Percentiles rank a stretch among this genome's conserved stretches.
These are phyloP conservation scores for Miichthys miiuy DNA, from an alignment of 2,797 vertebrate genomes.

Conservation along the genomic window DNA sequence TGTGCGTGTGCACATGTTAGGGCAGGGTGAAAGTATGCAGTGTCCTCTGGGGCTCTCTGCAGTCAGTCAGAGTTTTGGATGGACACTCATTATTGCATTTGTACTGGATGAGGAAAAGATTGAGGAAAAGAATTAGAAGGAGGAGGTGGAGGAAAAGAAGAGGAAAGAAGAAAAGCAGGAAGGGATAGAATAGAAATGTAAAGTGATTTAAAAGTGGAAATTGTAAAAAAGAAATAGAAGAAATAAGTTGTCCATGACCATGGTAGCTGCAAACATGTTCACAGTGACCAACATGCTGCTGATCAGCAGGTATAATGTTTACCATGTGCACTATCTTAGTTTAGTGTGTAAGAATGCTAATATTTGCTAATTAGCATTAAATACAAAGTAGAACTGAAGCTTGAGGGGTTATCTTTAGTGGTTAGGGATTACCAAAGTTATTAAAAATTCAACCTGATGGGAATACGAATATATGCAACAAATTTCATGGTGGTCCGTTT, in stretches of 20 bases:
- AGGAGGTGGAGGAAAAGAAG: constrained; percentile 15
- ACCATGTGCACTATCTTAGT: neutral
- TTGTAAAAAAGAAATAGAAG: constrained; percentile 9
- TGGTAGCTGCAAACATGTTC: neutral
- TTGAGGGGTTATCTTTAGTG: no score
- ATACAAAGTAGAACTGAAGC: no score
- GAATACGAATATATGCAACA: neutral
- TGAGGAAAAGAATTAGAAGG: constrained; percentile 45
- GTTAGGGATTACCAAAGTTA: neutral
- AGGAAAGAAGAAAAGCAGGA: constrained; percentile 24
- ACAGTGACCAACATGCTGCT: neutral
- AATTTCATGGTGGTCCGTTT: neutral
- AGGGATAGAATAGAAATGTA: constrained; percentile 24
- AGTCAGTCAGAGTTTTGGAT: constrained; percentile 73
- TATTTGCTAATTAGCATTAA: neutral
- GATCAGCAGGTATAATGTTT: neutral
- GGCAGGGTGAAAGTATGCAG: constrained; percentile 78
- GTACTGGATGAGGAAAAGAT: constrained; percentile 56
- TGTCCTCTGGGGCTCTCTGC: constrained; percentile 71
- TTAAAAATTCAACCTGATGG: neutral
- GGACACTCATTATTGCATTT: constrained; percentile 62
- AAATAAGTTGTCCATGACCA: neutral
- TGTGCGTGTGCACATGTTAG: constrained; percentile 54
- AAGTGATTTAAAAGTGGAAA: constrained; percentile 19
- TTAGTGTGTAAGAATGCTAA: neutral